Evolutionary conservation across 2,888 invertebrate species (phyloP).

Genomic region (Platerodrilus igneus): DNA sequence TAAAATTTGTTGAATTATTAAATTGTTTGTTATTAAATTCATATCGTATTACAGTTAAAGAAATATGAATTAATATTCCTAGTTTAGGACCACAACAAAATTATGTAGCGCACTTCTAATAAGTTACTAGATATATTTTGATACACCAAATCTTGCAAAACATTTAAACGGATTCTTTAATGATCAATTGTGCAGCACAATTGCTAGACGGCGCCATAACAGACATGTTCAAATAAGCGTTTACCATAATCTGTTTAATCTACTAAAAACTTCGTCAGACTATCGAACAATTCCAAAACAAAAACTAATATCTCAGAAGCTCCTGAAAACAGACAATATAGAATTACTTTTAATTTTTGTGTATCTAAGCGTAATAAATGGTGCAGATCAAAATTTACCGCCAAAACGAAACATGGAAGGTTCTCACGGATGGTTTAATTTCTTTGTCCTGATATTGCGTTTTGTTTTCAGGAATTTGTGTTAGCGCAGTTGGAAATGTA

Average conservation of each 20-base stretch:
- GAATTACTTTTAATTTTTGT: constrained; percentile 37
- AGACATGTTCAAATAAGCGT: constrained; percentile 36
- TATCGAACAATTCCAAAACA: constrained; percentile 16
- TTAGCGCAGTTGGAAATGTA: constrained; percentile 20
- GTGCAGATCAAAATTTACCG: constrained; percentile 37
- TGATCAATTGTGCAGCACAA: constrained; percentile 19
- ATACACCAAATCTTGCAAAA: background rate
- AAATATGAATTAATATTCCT: too few species aligned
- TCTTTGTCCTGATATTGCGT: constrained; percentile 32
- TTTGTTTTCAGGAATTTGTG: constrained; percentile 34
- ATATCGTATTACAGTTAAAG: too few species aligned
- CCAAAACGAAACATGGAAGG: constrained; percentile 34
- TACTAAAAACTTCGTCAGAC: constrained; percentile 25
- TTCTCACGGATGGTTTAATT: constrained; percentile 35
- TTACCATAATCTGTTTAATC: constrained; percentile 40
- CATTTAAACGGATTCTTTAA: background rate
- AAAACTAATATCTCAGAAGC: background rate
- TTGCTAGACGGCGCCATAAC: constrained; percentile 39
- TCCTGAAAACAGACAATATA: constrained; percentile 15
- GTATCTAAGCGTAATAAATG: constrained; percentile 42
- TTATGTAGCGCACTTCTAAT: background rate
- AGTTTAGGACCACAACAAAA: too few species aligned
- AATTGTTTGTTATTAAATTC: too few species aligned
- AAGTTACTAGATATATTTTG: background rate
- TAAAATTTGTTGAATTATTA: too few species aligned